These are phyloP conservation scores for Parapsyche elsis DNA, from an alignment of 1,140 invertebrate genomes.

Conservation along the genomic window DNA sequence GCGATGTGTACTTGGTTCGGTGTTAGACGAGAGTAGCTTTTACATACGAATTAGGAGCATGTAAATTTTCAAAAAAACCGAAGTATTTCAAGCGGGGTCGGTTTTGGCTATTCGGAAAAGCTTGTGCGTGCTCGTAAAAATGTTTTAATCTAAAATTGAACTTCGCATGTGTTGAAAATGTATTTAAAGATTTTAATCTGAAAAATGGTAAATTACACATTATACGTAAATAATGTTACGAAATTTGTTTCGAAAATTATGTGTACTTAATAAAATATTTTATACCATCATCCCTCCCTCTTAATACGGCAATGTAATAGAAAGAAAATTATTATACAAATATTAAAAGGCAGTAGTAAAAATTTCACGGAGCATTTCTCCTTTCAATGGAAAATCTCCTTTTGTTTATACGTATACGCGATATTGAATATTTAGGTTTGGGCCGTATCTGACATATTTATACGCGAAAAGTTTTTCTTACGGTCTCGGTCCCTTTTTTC, in stretches of 20 bases:
- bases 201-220: not conserved
- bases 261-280: too few species aligned
- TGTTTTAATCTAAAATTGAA: constrained; percentile 23
- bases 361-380: too few species aligned
- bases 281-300: too few species aligned
- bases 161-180: constrained; percentile 19
- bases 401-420: not conserved
- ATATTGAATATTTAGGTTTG: constrained; percentile 21
- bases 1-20: too few species aligned
- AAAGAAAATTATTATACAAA: too few species aligned
- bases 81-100: not conserved
- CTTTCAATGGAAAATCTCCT: too few species aligned
- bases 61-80: too few species aligned
- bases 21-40: too few species aligned
- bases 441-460: constrained; percentile 2
- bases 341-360: too few species aligned
- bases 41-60: too few species aligned
- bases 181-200: constrained; percentile 17
- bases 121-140: constrained; percentile 5
- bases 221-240: not conserved
- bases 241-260: too few species aligned
- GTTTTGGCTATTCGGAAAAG: not conserved
- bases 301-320: too few species aligned
- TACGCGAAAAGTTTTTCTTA: constrained; percentile 12
- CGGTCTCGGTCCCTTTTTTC: not conserved